phyloP scores from a whole-genome alignment of 1,140 invertebrate species.

The Hermatobates lingyangjiaoensis region DNA sequence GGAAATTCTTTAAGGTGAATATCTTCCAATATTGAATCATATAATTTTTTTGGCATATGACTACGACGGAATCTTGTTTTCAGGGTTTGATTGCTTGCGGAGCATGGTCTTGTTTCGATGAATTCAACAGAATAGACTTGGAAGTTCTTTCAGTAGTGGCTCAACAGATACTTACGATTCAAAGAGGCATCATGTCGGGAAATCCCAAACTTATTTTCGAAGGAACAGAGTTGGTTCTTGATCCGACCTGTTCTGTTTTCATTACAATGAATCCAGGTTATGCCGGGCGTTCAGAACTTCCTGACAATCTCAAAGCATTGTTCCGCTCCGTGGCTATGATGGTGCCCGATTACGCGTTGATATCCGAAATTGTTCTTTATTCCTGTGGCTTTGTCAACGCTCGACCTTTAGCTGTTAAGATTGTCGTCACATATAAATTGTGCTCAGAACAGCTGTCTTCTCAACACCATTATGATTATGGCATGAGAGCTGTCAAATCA shows the following conservation, averaged over 20 bases:
- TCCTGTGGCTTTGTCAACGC: constrained; percentile 85
- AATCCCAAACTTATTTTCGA: constrained; percentile 62
- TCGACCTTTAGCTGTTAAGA: constrained; percentile 76
- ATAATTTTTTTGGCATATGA: background rate
- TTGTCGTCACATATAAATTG: constrained; percentile 79
- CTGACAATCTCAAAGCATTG: constrained; percentile 86
- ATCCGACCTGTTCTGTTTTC: constrained; percentile 84
- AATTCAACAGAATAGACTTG: constrained; percentile 72
- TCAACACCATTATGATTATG: constrained; percentile 92
- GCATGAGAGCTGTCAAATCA: constrained; percentile 65
- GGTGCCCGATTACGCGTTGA: constrained; percentile 89
- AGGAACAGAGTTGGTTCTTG: constrained; percentile 66
- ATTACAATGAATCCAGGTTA: constrained; percentile 95
- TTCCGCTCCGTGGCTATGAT: constrained; percentile 96
- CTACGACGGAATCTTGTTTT: constrained; percentile 13
- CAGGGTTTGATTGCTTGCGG: constrained; percentile 82
- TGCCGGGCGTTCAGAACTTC: constrained; percentile 73
- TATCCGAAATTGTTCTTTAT: constrained; percentile 84
- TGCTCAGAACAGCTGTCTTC: constrained; percentile 90
- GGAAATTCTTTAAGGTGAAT: constrained; percentile 81
- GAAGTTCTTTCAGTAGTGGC: constrained; percentile 84
- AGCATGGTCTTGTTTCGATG: constrained; percentile 94
- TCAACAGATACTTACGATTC: constrained; percentile 62
- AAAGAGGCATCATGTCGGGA: constrained; percentile 58
- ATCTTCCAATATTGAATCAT: background rate